These are phyloP conservation scores for Eremophila alpestris DNA, from an alignment of 2,797 vertebrate genomes.

Conservation along the genomic window DNA sequence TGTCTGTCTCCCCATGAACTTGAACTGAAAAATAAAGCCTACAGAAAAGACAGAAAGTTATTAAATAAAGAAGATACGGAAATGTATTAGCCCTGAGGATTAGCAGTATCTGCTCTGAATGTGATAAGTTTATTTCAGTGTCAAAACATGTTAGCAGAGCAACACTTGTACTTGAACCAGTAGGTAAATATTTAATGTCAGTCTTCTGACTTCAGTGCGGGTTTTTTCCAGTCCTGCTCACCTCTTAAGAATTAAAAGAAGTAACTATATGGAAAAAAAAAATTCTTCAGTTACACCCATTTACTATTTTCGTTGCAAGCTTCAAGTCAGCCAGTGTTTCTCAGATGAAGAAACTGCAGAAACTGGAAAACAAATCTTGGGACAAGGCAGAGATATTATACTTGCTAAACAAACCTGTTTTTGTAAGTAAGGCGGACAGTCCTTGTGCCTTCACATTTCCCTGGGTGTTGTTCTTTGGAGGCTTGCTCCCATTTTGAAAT, in stretches of 20 bases:
- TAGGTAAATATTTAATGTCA: background rate
- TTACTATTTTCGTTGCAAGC: background rate
- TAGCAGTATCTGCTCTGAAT: conserved; percentile 4
- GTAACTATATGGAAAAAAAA: background rate
- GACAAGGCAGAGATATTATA: background rate
- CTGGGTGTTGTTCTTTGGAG: conserved; percentile 91
- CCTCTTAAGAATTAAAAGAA: background rate
- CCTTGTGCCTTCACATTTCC: conserved; percentile 92
- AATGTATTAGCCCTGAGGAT: conserved; percentile 16
- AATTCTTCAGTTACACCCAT: background rate
- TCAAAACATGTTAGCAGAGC: background rate
- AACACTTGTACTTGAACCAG: background rate
- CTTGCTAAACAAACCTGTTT: conserved; percentile 84
- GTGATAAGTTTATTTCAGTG: background rate
- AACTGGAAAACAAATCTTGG: background rate
- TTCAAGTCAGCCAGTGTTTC: background rate
- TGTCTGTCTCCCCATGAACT: conserved; percentile 90
- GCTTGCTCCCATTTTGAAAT: conserved; percentile 99
- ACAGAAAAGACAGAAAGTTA: conserved; percentile 52
- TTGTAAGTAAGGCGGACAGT: conserved; percentile 96
- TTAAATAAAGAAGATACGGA: conserved; percentile 15
- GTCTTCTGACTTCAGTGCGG: background rate
- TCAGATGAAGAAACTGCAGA: background rate
- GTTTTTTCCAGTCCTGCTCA: background rate
- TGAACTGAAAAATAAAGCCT: conserved; percentile 94